These are phyloP conservation scores for Hyperoodon ampullatus DNA, from an alignment of 2,113 vertebrate genomes.

Conservation along the genomic window DNA sequence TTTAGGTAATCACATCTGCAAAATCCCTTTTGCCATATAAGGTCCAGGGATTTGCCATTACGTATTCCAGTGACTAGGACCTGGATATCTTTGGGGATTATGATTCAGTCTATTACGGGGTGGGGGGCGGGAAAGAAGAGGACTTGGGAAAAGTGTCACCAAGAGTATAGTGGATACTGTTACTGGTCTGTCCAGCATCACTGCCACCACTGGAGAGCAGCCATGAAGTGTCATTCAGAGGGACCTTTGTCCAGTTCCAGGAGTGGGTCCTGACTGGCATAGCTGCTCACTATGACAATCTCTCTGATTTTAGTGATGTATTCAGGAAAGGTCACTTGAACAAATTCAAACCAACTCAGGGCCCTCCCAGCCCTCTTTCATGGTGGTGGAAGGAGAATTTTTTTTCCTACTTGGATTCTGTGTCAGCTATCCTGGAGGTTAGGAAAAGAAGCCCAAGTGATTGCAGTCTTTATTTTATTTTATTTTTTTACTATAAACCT, in stretches of 20 bases:
- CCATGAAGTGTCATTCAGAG: too few relatives aligned
- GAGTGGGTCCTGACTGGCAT: fast-evolving
- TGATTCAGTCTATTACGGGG: fast-evolving
- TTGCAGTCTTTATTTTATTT: not conserved
- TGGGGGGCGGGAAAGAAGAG: too few relatives aligned
- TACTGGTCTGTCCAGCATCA: not conserved
- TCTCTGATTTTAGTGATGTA: not conserved
- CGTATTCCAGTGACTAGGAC: not conserved
- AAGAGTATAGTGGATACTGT: too few relatives aligned
- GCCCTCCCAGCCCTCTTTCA: not conserved
- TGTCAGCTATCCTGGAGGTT: too few relatives aligned
- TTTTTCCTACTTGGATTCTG: not conserved
- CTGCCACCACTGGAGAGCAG: fast-evolving
- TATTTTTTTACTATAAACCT: not conserved
- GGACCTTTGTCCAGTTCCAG: not conserved
- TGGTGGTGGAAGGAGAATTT: too few relatives aligned
- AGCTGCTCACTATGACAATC: fast-evolving
- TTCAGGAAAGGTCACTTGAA: not conserved
- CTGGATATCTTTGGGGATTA: not conserved
- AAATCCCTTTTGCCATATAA: not conserved
- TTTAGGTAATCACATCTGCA: not conserved
- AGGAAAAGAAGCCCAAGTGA: not conserved
- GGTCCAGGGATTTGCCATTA: not conserved
- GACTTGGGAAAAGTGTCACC: fast-evolving
- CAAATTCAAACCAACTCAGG: not conserved